Evolutionary conservation across 2,113 vertebrate genomes (phyloP).

Genomic region (Lutjanus erythropterus): DNA sequence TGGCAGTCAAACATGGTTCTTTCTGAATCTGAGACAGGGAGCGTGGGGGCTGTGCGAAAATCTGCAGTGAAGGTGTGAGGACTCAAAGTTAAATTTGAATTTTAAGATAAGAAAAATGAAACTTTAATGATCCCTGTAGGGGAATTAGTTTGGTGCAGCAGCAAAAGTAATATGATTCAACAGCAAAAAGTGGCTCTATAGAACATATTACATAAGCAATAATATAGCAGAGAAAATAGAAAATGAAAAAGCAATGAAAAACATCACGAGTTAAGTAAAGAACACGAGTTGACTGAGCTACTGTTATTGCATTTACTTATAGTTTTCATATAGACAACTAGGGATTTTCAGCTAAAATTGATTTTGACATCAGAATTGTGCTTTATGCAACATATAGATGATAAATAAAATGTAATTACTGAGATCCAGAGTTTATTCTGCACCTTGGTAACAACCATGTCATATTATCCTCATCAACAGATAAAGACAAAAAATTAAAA

Average conservation of each 20-base stretch:
- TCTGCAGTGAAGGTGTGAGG: conserved; percentile 59
- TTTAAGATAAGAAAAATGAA: conserved; percentile 56
- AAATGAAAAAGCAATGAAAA: conserved; percentile 17
- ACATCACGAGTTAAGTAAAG: conserved; percentile 11
- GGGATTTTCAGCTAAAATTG: background rate
- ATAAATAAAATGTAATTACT: background rate
- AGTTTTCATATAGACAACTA: background rate
- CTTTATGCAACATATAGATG: background rate
- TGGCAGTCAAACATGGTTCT: conserved; percentile 42
- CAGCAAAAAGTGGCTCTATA: conserved; percentile 25
- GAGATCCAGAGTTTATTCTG: background rate
- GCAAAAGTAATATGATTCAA: conserved; percentile 49
- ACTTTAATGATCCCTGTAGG: conserved; percentile 62
- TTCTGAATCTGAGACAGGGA: conserved; percentile 43
- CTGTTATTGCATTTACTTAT: conserved; percentile 9
- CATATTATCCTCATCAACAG: background rate
- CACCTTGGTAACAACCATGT: background rate
- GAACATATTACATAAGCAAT: conserved; percentile 35
- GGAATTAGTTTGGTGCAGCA: conserved; percentile 37
- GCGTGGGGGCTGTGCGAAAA: conserved; percentile 64
- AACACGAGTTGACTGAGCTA: conserved; percentile 3
- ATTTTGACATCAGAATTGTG: background rate
- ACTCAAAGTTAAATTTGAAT: conserved; percentile 57
- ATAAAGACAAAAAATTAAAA: background rate
- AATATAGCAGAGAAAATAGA: conserved; percentile 7